A percentile compares a stretch with the other conserved stretches of the same genome.
phyloP scores from a whole-genome alignment of 1,140 invertebrate genomes.

The Lanistes nyassanus region DNA sequence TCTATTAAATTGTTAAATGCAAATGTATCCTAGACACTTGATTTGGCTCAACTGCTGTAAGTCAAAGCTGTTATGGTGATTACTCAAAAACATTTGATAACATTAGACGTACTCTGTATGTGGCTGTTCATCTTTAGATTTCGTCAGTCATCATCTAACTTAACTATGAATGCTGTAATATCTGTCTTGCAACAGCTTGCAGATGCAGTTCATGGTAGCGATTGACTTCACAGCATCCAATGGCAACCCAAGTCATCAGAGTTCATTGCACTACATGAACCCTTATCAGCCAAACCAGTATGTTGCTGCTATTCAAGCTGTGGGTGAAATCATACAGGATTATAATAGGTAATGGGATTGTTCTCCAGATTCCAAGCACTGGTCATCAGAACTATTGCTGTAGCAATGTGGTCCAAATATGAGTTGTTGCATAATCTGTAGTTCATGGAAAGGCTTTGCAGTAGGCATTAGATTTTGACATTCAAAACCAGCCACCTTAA shows the following conservation, averaged over 20 bases:
- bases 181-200: constrained; percentile 54
- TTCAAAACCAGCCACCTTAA: too few species aligned
- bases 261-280: constrained; percentile 72
- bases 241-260: constrained; percentile 70
- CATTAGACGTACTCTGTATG: too few species aligned
- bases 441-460: too few species aligned
- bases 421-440: too few species aligned
- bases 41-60: neutral
- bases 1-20: neutral
- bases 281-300: constrained; percentile 71
- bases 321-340: constrained; percentile 75
- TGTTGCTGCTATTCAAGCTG: constrained; percentile 67
- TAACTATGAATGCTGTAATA: neutral
- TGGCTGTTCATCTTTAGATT: too few species aligned
- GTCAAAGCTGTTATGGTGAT: too few species aligned
- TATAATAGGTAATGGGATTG: constrained; percentile 68
- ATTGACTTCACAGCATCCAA: constrained; percentile 79
- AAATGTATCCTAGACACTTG: neutral
- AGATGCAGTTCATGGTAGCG: constrained; percentile 73
- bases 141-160: neutral
- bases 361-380: too few species aligned
- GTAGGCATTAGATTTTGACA: too few species aligned
- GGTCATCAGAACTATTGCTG: too few species aligned
- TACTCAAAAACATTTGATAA: too few species aligned
- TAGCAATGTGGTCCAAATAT: too few species aligned